Percentiles rank a stretch among this genome's conserved stretches.
phyloP scores from a whole-genome alignment of 2,888 invertebrate species.

The Apamea epomidion region DNA sequence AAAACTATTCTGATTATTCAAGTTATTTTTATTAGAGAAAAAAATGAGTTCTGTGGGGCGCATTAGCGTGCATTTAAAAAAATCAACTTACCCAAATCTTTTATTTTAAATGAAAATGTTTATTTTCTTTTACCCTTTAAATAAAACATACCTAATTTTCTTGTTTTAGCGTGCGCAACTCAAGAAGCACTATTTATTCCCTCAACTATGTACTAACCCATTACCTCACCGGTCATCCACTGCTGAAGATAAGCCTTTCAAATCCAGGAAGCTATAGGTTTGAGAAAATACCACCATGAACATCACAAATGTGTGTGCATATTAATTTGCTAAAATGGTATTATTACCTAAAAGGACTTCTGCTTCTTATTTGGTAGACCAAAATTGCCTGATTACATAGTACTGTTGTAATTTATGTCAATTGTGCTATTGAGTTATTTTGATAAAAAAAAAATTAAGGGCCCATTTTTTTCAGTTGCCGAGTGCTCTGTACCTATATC shows the following conservation, averaged over 20 bases:
- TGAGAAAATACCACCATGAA: not conserved
- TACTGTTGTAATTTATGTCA: not conserved
- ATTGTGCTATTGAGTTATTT: no score
- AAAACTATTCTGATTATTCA: not conserved
- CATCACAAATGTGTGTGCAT: not conserved
- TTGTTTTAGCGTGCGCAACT: not conserved
- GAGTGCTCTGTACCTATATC: not conserved
- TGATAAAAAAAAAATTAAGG: not conserved
- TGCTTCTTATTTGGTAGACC: not conserved
- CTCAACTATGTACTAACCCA: not conserved
- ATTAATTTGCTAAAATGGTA: not conserved
- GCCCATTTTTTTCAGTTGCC: not conserved
- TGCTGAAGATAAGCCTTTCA: slow-evolving; percentile 3
- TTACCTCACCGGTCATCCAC: not conserved
- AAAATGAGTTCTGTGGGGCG: no score
- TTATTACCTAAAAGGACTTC: not conserved
- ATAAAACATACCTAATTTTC: not conserved
- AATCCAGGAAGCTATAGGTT: slow-evolving; percentile 15
- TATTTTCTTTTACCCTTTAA: no score
- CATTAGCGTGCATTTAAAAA: no score
- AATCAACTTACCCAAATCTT: not conserved
- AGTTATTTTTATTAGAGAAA: not conserved
- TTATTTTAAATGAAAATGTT: not conserved
- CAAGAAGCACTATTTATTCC: not conserved
- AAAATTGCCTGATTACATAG: not conserved